phyloP scores from a whole-genome alignment of 2,888 invertebrate genomes.

The Tinea trinotella region DNA sequence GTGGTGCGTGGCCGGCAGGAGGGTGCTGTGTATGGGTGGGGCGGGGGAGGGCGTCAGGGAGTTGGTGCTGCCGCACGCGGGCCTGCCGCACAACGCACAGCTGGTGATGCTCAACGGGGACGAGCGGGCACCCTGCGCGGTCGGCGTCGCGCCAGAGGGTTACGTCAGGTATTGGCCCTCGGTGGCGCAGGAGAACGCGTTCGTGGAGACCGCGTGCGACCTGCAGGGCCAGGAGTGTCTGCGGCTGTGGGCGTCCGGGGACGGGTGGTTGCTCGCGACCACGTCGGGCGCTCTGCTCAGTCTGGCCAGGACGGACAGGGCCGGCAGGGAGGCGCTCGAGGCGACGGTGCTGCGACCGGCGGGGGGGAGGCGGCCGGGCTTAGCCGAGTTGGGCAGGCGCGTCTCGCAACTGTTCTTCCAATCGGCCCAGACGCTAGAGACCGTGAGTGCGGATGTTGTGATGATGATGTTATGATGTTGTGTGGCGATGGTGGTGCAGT shows the following conservation, averaged over 20 bases:
- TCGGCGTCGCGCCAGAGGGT: conserved; percentile 95
- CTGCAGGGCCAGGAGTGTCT: conserved; percentile 83
- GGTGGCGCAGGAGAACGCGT: conserved; percentile 88
- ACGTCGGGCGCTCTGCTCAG: conserved; percentile 89
- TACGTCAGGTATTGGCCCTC: conserved; percentile 93
- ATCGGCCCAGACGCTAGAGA: conserved; percentile 75
- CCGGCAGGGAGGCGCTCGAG: conserved; percentile 78
- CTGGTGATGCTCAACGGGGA: conserved; percentile 77
- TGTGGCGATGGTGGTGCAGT: neutral
- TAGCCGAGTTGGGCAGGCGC: conserved; percentile 88
- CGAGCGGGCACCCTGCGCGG: conserved; percentile 78
- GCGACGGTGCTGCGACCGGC: conserved; percentile 81
- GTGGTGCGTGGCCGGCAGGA: conserved; percentile 88
- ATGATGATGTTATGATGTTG: neutral
- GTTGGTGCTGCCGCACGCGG: conserved; percentile 90
- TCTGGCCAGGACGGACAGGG: conserved; percentile 30
- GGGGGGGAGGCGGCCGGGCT: conserved; percentile 87
- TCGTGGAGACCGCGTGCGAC: conserved; percentile 87
- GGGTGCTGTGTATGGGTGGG: conserved; percentile 86
- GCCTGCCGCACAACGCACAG: conserved; percentile 91
- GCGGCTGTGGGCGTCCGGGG: conserved; percentile 75
- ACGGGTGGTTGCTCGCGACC: conserved; percentile 88
- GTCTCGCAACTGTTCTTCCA: conserved; percentile 88
- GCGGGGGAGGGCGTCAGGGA: conserved; percentile 80
- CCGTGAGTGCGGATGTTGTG: conserved; percentile 58